These are phyloP conservation scores for Leuciscus idus DNA, from an alignment of 2,113 vertebrate genomes.

Conservation along the genomic window DNA sequence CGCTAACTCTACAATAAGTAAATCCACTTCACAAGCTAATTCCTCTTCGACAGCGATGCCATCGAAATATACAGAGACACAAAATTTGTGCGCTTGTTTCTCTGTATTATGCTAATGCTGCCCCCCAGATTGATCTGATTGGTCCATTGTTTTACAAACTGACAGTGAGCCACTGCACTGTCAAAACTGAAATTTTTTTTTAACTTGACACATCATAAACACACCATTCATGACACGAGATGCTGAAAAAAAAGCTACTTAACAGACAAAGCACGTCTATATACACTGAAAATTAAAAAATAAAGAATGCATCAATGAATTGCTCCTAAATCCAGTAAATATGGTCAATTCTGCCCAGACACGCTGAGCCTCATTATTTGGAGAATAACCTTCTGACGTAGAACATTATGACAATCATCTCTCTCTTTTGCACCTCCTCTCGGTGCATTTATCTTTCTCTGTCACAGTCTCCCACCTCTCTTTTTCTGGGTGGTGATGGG, in stretches of 20 bases:
- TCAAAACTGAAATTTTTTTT: background rate
- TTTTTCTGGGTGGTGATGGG: slow-evolving; percentile 37
- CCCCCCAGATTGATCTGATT: background rate
- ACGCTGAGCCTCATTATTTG: background rate
- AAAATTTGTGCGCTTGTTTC: too few relatives aligned
- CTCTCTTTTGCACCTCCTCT: slow-evolving; percentile 3
- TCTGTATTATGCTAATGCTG: background rate
- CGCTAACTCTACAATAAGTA: too few relatives aligned
- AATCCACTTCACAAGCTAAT: too few relatives aligned
- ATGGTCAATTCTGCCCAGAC: background rate
- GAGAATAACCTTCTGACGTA: background rate
- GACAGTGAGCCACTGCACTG: too few relatives aligned
- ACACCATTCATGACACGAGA: too few relatives aligned
- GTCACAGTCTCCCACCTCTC: slow-evolving; percentile 13
- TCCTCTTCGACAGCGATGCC: too few relatives aligned
- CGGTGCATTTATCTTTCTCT: background rate
- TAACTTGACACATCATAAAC: background rate
- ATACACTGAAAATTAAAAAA: background rate
- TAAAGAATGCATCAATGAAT: background rate
- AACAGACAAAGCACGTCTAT: background rate
- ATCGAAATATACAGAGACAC: too few relatives aligned
- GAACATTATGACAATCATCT: slow-evolving; percentile 11
- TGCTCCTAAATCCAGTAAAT: background rate
- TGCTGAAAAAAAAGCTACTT: background rate
- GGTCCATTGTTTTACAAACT: background rate